Conservation (phyloP, 2,797 vertebrate genomes). For the Gastrophryne carolinensis region DNA sequence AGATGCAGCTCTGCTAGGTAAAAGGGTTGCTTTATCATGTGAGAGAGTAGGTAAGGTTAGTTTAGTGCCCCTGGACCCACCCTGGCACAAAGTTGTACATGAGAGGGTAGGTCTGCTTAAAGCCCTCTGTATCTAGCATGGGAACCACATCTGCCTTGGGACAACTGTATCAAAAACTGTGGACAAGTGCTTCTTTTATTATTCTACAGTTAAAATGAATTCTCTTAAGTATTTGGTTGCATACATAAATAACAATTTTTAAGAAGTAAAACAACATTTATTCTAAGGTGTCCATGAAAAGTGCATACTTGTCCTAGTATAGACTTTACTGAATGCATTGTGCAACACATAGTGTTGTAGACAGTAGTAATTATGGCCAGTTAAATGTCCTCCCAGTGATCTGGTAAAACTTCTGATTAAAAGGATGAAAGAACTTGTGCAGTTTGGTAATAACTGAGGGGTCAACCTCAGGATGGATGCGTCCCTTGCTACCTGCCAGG, state of each 20-base stretch:
- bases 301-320: constrained; percentile 74
- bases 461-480: constrained; percentile 90
- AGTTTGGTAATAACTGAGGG: constrained; percentile 87
- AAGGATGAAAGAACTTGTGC: constrained; percentile 92
- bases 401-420: constrained; percentile 98
- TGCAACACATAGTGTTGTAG: constrained; percentile 69
- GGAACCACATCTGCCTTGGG: no score
- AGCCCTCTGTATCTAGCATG: no score
- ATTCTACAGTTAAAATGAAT: constrained; percentile 64
- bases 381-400: constrained; percentile 94
- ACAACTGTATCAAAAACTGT: no score
- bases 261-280: constrained; percentile 63
- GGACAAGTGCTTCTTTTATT: constrained; percentile 45
- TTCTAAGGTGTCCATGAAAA: constrained; percentile 70
- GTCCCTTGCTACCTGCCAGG: constrained; percentile 96
- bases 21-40: no score
- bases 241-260: constrained; percentile 71
- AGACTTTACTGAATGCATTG: constrained; percentile 60
- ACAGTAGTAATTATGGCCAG: constrained; percentile 79
- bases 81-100: no score
- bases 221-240: constrained; percentile 81
- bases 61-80: no score
- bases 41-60: no score
- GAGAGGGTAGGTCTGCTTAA: no score
- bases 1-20: no score